Percentiles rank a stretch among this genome's conserved stretches.
Conservation (phyloP, 2,888 invertebrate species). For the Stenoptilia bipunctidactyla region DNA sequence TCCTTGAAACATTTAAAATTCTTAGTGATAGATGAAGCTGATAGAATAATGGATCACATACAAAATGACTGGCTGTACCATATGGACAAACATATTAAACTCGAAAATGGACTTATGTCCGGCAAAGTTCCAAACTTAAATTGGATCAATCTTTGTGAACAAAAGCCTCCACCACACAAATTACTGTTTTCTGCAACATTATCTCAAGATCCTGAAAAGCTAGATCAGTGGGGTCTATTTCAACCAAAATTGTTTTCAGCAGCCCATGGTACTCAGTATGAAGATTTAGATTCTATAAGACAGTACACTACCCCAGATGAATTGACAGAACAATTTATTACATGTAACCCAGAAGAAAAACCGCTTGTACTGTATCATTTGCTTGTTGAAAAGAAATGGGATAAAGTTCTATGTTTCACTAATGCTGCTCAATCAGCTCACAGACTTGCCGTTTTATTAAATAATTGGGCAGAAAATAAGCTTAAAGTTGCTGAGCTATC, state of each 20-base stretch:
- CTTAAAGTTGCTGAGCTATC: constrained; percentile 76
- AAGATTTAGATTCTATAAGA: constrained; percentile 61
- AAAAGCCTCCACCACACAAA: constrained; percentile 81
- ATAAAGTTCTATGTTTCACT: constrained; percentile 91
- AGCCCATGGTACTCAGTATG: constrained; percentile 46
- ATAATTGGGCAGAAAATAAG: constrained; percentile 67
- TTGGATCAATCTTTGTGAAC: constrained; percentile 50
- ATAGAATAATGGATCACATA: constrained; percentile 91
- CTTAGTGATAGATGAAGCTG: constrained; percentile 97
- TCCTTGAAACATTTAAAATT: constrained; percentile 79
- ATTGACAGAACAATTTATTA: constrained; percentile 77
- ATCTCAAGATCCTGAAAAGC: constrained; percentile 95
- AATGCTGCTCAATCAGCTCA: constrained; percentile 86
- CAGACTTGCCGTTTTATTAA: constrained; percentile 76
- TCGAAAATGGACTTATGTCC: constrained; percentile 58
- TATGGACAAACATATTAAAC: constrained; percentile 78
- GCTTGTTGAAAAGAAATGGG: constrained; percentile 73
- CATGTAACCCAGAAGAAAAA: constrained; percentile 78
- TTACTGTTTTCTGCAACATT: constrained; percentile 97
- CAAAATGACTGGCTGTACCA: constrained; percentile 93
- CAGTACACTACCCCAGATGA: constrained; percentile 88
- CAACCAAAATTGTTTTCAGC: constrained; percentile 93
- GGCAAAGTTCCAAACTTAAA: constrained; percentile 64
- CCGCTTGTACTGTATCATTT: constrained; percentile 85
- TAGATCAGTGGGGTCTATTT: constrained; percentile 89